Percentiles rank a stretch among this genome's conserved stretches.
These are phyloP conservation scores for Potorous gilbertii DNA, from an alignment of 2,797 vertebrate genomes.

Conservation along the genomic window DNA sequence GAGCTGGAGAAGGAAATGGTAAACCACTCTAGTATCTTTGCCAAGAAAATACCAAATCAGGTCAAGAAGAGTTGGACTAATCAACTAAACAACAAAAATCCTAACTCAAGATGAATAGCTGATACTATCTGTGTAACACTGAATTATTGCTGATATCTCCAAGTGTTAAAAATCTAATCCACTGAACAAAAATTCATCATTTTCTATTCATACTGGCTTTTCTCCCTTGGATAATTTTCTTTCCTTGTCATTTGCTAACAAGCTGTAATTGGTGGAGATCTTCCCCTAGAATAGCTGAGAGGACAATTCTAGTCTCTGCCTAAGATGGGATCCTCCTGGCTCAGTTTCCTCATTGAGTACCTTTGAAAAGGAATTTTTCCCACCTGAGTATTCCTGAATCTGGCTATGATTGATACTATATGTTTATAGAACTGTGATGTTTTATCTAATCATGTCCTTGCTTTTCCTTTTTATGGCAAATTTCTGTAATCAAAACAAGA, in stretches of 20 bases:
- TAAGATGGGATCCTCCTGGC: no score
- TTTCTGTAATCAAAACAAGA: no score
- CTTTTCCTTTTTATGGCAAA: no score
- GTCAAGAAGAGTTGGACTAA: neutral
- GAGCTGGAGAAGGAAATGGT: neutral
- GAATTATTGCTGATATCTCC: slow-evolving; percentile 18
- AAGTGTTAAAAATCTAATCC: slow-evolving; percentile 31
- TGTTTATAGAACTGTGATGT: no score
- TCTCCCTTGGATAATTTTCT: slow-evolving; percentile 32
- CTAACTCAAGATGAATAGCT: slow-evolving; percentile 31
- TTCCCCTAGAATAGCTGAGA: no score
- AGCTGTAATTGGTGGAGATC: neutral
- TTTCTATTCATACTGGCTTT: slow-evolving; percentile 59
- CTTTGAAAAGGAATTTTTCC: no score
- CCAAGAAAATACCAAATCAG: neutral
- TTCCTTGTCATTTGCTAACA: slow-evolving; percentile 66
- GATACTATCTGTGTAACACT: slow-evolving; percentile 45
- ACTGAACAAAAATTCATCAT: slow-evolving; percentile 25
- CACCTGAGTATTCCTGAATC: no score
- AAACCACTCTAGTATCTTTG: neutral
- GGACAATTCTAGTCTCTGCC: no score
- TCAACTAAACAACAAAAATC: neutral
- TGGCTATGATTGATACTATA: no score
- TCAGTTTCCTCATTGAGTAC: no score
- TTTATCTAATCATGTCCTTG: no score